Base-by-base conservation (phyloP, 2,113 vertebrate genomes). In the Crotalus horridus region DNA sequence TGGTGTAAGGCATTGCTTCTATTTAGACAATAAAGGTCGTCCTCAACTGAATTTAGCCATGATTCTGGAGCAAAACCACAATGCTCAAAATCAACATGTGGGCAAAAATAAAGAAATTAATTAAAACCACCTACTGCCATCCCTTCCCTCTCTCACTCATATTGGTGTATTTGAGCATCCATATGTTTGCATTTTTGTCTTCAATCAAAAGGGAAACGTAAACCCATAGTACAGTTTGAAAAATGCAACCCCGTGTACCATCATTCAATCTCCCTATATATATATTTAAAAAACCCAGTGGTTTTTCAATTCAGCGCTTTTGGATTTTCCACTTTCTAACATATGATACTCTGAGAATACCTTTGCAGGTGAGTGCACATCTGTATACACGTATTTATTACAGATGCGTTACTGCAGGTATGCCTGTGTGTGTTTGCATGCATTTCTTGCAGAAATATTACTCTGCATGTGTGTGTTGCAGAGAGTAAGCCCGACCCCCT, bases 401-500 rank as follows among this genome's bases (percentile, higher is more conserved):
- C 6, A 39, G 33, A 7, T 0, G n/a, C 8, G 39, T 39, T 39
- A 21, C 12, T 81, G 74, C 74, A 4, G 33, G 33, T 39, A n/a
- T 64, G 61, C 4, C 58, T 59, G 10, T 9, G 39, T 9, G 33
- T 9, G 20, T 20, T 20, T 20, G 33, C 15, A 81, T 20, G 55
- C 6, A 58, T 1, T 58, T 58, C 20, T 58, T 23, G 33, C 15
- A 43, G 74, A 81, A 43, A 81, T 43, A 81, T 43, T 81, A 81
- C 33, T 81, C 33, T 9, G 48, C 48, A 21, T 3, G 74, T 1
- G 0, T 81, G n/a, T 20, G 74, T 56, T 20, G 17, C 74, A 81
- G 85, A 29, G 21, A 90, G 91, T 0, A 0, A 85, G 0, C 9
- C n/a, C 55, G 74, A 91, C 3, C 21, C 33, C 64, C 90, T 43